Evolutionary conservation across 1,140 invertebrate species (phyloP), one percentile per base, ranked within the genome.

Genomic region (Caenorhabditis remanei): DNA sequence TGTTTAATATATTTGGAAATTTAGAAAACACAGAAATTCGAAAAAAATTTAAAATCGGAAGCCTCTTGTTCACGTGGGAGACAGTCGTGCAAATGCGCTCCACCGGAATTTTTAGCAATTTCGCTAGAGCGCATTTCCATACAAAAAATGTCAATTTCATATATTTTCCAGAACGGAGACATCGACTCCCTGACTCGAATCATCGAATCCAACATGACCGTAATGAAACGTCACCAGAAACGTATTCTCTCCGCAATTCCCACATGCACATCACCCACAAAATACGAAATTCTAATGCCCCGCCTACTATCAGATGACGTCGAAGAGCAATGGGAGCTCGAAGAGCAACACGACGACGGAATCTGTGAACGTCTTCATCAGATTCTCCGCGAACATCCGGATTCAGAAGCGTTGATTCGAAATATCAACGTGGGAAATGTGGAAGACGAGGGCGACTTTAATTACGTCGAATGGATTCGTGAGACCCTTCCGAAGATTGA

Each of bases 151-250:
- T 32, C 32, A 32, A 32, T 14, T 84, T 32, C 21, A 14, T 65
- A 4, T 32, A 1, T 58, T 67, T 75, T 85, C 55, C 85, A 85
- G 85, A 71, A 41, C 50, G 85, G 63, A 32, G 85, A 85, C 46
- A 55, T 85, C 32, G 50, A 53, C 21, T 50, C 48, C 0, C 40
- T 85, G 19, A 48, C n/a, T 16, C 32, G 16, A 43, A 53, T 85
- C 7, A 53, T 85, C 9, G 65, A 85, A 58, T 71, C 32, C 40
- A 85, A 85, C 46, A 53, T 75, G 24, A 40, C 4, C 7, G 46
- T 79, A 14, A 50, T 85, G 50, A 79, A 75, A 32, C 65, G 11
- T 56, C 41, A 75, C 19, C 46, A 71, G 8, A 65, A 71, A 40
- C 24, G 46, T 6, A 85, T 85, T 55, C 32, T 79, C 0, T 53